Conservation (phyloP, 2,113 vertebrate genomes). For the Anarhynchus alexandrinus region DNA sequence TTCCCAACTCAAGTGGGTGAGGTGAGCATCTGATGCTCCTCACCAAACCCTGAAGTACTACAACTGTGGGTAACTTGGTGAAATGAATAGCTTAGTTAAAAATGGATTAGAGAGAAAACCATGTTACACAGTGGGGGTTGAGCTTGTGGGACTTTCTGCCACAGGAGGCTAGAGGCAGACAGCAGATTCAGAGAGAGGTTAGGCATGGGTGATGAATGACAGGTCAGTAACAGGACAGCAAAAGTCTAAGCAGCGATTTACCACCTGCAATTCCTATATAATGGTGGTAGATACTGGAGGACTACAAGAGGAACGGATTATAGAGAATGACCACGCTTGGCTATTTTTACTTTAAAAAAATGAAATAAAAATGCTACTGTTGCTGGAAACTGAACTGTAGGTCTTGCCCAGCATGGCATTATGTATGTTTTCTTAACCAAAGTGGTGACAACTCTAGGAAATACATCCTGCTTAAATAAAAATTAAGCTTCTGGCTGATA, state of each 20-base stretch:
- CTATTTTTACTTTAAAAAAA: neutral
- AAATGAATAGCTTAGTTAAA: neutral
- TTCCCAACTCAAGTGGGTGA: neutral
- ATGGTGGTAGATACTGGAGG: neutral
- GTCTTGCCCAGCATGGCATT: accelerated
- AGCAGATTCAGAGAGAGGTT: neutral
- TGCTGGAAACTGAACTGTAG: neutral
- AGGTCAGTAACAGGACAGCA: neutral
- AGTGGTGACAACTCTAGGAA: neutral
- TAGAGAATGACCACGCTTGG: neutral
- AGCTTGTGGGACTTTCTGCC: neutral
- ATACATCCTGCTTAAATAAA: neutral
- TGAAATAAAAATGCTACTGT: neutral
- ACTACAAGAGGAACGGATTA: neutral
- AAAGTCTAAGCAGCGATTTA: neutral
- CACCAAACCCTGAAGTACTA: no score
- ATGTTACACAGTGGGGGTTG: accelerated
- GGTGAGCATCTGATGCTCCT: neutral
- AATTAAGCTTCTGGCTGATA: neutral
- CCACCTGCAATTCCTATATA: neutral
- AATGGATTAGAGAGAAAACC: neutral
- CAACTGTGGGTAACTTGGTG: neutral
- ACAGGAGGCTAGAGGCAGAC: accelerated
- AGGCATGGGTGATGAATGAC: neutral
- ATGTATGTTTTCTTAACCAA: neutral